phyloP scores from a whole-genome alignment of 1,140 invertebrate genomes.

The Charaxes varanes region DNA sequence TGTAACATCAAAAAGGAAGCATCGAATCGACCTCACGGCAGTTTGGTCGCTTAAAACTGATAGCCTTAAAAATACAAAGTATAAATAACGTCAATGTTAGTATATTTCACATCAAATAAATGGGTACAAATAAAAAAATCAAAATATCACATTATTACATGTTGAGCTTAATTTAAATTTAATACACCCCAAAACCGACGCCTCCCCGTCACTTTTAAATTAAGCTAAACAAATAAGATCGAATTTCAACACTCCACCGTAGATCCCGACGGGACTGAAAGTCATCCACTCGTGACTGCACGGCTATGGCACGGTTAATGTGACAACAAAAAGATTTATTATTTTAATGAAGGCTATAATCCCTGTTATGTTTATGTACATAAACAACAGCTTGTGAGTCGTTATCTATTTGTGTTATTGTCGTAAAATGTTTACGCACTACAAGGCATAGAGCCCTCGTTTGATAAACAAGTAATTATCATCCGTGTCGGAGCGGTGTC shows the following conservation, averaged over 20 bases:
- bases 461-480: too few species aligned
- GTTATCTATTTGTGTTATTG: too few species aligned
- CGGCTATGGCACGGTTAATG: too few species aligned
- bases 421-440: too few species aligned
- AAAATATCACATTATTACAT: constrained; percentile 74
- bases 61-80: constrained; percentile 46
- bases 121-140: constrained; percentile 54
- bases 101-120: constrained; percentile 52
- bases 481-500: too few species aligned
- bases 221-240: constrained; percentile 69
- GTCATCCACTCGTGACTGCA: too few species aligned
- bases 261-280: constrained; percentile 22
- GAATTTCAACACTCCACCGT: constrained; percentile 28
- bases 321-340: too few species aligned
- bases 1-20: constrained; percentile 67
- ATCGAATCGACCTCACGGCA: constrained; percentile 36
- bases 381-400: too few species aligned
- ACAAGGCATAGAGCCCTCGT: too few species aligned
- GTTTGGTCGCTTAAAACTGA: constrained; percentile 25
- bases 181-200: constrained; percentile 31
- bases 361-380: too few species aligned
- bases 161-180: constrained; percentile 72
- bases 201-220: constrained; percentile 44
- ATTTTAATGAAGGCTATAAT: too few species aligned
- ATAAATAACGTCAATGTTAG: constrained; percentile 58